Base-by-base conservation (phyloP, 2,113 vertebrate species). In the Anolis carolinensis region DNA sequence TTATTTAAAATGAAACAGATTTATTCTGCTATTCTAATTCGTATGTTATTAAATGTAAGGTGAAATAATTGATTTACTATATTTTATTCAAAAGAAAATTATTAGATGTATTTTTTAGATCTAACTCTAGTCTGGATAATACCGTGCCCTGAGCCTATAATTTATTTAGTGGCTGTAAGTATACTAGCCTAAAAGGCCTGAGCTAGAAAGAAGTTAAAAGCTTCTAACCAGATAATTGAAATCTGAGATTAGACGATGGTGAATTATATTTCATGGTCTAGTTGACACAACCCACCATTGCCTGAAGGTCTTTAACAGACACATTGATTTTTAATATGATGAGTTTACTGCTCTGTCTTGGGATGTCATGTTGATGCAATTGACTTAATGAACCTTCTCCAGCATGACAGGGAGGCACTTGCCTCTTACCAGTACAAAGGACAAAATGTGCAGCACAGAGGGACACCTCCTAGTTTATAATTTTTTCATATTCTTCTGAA, bases 321-420 rank as follows among this genome's bases (percentile, higher is more conserved):
- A 91, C 85, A 83, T n/a, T 89, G 74, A 50, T 82, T 36, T 89
- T 20, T 65, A 79, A 59, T 11, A 85, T 27, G 4, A 62, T 8
- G 74, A 65, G 30, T 8, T 34, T 16, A 36, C 16, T 68, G 39
- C 0, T 0, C 8, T 13, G 39, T 50, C 27, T 74, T 50, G 67
- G n/a, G 44, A 62, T 77, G 52, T 65, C 55, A 52, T 65, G 7
- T 25, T 73, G 25, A 3, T 9, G n/a, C 23, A 80, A 11, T 1
- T 80, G 14, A 50, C 14, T 32, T 52, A 85, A 86, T 68, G 76
- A 0, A 5, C 50, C 21, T 78, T 82, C 34, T 7, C 68, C 5
- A 70, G n/a, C 25, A 30, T 55, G 62, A 21, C 36, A 65, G 18
- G 27, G 34, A 72, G 27, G 27, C 50, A 30, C 3, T 39, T 89